Evolutionary conservation across 2,888 invertebrate genomes (phyloP).

Genomic region (Steromphala cineraria): DNA sequence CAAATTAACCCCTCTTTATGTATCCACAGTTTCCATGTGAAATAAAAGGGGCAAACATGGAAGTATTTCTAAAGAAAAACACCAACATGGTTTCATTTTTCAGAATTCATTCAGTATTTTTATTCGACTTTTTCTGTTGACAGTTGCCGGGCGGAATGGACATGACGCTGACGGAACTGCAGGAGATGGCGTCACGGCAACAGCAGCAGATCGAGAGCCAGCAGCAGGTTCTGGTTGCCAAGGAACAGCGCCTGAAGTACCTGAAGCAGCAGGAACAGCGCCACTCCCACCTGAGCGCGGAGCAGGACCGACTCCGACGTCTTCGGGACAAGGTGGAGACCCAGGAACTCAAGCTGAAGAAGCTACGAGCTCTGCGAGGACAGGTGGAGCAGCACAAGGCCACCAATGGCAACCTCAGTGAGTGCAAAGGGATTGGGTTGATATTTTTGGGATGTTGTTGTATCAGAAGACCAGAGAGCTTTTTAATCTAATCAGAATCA

Average conservation of each 20-base stretch:
- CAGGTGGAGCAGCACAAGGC: slow-evolving; percentile 95
- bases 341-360: slow-evolving; percentile 94
- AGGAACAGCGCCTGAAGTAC: slow-evolving; percentile 94
- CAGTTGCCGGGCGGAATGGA: slow-evolving; percentile 48
- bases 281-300: slow-evolving; percentile 81
- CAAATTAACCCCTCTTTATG: too few species aligned
- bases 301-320: slow-evolving; percentile 90
- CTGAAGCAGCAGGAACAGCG: slow-evolving; percentile 93
- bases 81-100: too few species aligned
- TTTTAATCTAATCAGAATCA: too few species aligned
- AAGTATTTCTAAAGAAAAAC: too few species aligned
- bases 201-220: slow-evolving; percentile 98
- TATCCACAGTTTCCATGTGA: too few species aligned
- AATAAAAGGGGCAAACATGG: too few species aligned
- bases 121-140: not conserved
- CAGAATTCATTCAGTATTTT: not conserved
- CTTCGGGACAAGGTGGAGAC: slow-evolving; percentile 94
- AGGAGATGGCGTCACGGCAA: slow-evolving; percentile 97
- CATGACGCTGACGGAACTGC: slow-evolving; percentile 88
- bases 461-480: too few species aligned
- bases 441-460: not conserved
- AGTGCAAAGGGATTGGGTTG: too few species aligned
- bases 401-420: slow-evolving; percentile 77
- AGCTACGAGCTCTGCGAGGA: slow-evolving; percentile 91
- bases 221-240: slow-evolving; percentile 90